phyloP scores from a whole-genome alignment of 1,140 invertebrate genomes.

The Acromyrmex echinatior region DNA sequence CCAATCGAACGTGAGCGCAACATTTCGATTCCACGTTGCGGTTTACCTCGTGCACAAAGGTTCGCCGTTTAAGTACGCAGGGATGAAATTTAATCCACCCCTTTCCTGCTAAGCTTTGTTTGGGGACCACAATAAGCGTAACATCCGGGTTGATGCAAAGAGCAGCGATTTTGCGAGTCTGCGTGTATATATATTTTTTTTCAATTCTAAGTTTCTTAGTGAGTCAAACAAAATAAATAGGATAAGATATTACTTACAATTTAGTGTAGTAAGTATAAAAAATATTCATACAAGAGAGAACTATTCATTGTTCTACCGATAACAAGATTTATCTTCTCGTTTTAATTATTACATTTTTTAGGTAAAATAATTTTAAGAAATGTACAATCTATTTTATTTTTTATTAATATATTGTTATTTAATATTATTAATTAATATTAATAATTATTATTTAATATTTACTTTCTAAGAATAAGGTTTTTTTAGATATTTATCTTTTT shows the following conservation, averaged over 20 bases:
- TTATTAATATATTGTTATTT: too few relatives aligned
- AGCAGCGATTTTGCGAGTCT: neutral
- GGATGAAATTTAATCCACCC: constrained; percentile 77
- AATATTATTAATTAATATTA: too few relatives aligned
- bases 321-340: too few relatives aligned
- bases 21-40: constrained; percentile 76
- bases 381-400: too few relatives aligned
- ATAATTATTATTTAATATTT: too few relatives aligned
- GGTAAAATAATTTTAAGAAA: too few relatives aligned
- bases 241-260: neutral
- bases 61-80: constrained; percentile 68
- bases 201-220: constrained; percentile 20
- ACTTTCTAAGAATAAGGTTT: too few relatives aligned
- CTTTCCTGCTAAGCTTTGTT: constrained; percentile 35
- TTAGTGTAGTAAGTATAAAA: neutral
- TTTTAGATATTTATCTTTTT: too few relatives aligned
- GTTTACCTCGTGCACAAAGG: constrained; percentile 73
- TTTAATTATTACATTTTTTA: too few relatives aligned
- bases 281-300: too few relatives aligned
- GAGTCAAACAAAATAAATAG: neutral
- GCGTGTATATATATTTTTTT: neutral
- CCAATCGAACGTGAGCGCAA: constrained; percentile 72
- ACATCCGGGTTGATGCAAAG: constrained; percentile 18
- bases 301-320: too few relatives aligned
- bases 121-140: constrained; percentile 14